Percentiles rank a stretch among this genome's conserved stretches.
These are phyloP conservation scores for Lithodes maja DNA, from an alignment of 2,888 invertebrate species.

Conservation along the genomic window DNA sequence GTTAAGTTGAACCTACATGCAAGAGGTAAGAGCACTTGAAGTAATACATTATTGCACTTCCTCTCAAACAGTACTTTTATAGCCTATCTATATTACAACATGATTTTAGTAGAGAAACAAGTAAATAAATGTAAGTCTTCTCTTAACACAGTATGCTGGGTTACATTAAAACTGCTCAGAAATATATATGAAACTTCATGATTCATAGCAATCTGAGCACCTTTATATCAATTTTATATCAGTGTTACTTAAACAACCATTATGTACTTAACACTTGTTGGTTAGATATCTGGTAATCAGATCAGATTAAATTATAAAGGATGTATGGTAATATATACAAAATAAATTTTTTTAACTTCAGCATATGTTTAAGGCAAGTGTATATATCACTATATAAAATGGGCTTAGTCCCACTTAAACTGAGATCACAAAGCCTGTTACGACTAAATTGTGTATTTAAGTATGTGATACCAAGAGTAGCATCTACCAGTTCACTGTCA, in stretches of 20 bases:
- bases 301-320: too few relatives aligned
- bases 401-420: slow-evolving; percentile 41
- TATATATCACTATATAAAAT: too few relatives aligned
- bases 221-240: too few relatives aligned
- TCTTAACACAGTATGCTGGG: not conserved
- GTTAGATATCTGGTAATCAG: too few relatives aligned
- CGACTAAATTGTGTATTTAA: slow-evolving; percentile 9
- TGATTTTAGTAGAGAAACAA: not conserved
- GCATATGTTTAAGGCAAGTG: too few relatives aligned
- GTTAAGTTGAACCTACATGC: not conserved
- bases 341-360: too few relatives aligned
- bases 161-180: slow-evolving; percentile 3
- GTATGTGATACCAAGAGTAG: not conserved
- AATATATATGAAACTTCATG: not conserved
- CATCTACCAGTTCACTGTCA: not conserved
- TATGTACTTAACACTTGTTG: too few relatives aligned
- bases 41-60: slow-evolving; percentile 33
- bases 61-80: not conserved
- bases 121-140: not conserved
- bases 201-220: not conserved
- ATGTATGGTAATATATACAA: too few relatives aligned
- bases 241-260: too few relatives aligned
- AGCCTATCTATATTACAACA: not conserved
- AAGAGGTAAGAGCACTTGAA: slow-evolving; percentile 29
- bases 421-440: slow-evolving; percentile 66